A percentile compares a stretch with the other conserved stretches of the same genome.
phyloP scores from a whole-genome alignment of 2,113 vertebrate genomes.

The Hypomesus transpacificus region DNA sequence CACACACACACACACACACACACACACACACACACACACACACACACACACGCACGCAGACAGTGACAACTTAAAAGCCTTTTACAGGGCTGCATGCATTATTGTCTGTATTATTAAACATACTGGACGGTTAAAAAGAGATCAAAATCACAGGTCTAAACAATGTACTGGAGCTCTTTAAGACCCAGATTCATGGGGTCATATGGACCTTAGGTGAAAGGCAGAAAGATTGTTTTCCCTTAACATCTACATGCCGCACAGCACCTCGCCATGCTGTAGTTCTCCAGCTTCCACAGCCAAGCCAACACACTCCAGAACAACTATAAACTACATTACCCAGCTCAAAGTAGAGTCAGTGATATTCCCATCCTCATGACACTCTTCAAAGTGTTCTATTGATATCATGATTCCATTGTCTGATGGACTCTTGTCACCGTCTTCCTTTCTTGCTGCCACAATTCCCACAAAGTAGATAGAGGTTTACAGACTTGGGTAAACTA shows the following conservation, averaged over 20 bases:
- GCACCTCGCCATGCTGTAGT: not conserved
- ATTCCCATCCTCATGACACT: conserved; percentile 53
- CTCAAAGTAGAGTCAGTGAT: conserved; percentile 64
- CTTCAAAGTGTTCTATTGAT: conserved; percentile 56
- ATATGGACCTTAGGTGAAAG: no score
- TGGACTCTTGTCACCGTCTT: not conserved
- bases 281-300: not conserved
- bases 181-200: no score
- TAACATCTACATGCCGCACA: not conserved
- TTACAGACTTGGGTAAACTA: not conserved
- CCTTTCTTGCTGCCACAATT: not conserved
- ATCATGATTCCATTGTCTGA: conserved; percentile 59
- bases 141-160: no score
- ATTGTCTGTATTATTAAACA: no score
- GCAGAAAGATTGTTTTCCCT: not conserved
- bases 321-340: conserved; percentile 64
- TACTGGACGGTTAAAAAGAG: no score
- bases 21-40: no score
- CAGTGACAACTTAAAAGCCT: not conserved
- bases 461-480: not conserved
- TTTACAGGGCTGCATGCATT: no score
- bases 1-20: not conserved
- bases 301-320: conserved; percentile 4
- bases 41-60: not conserved
- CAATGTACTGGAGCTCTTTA: no score